These are phyloP conservation scores for Sarotherodon lohbergeri DNA, from an alignment of 2,113 vertebrate species.

Conservation along the genomic window DNA sequence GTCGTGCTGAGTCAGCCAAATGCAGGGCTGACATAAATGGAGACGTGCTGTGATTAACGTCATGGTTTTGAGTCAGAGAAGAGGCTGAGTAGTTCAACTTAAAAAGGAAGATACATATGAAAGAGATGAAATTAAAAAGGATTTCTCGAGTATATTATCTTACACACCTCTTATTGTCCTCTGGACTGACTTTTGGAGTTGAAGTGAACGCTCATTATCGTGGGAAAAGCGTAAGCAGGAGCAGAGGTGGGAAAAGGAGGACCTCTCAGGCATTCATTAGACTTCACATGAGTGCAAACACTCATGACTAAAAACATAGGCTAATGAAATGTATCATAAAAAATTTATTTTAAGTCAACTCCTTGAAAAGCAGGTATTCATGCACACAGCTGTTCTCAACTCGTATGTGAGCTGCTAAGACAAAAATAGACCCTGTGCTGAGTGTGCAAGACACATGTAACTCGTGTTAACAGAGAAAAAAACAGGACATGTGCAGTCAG, in stretches of 20 bases:
- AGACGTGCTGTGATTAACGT: slow-evolving; percentile 40
- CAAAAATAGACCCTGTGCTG: neutral
- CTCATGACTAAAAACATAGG: neutral
- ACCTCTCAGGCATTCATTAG: neutral
- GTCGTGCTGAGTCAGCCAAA: neutral
- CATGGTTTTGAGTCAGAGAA: slow-evolving; percentile 9
- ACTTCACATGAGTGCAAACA: neutral
- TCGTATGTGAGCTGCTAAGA: neutral
- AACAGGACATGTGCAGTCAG: neutral
- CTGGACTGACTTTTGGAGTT: neutral
- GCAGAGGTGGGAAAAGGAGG: neutral
- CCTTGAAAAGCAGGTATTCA: neutral
- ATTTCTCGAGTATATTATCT: slow-evolving; percentile 11
- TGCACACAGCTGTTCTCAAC: neutral
- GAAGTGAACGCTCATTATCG: slow-evolving; percentile 32
- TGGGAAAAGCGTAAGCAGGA: neutral
- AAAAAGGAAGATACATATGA: neutral
- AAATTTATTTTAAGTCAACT: neutral
- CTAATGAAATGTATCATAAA: neutral
- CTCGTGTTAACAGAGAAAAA: neutral
- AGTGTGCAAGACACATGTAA: neutral
- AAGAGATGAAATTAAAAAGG: neutral
- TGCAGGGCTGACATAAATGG: neutral
- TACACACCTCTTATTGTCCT: neutral
- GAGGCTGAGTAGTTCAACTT: slow-evolving; percentile 11